Conservation (phyloP, 2,888 invertebrate species). For the Tethea ocularis region DNA sequence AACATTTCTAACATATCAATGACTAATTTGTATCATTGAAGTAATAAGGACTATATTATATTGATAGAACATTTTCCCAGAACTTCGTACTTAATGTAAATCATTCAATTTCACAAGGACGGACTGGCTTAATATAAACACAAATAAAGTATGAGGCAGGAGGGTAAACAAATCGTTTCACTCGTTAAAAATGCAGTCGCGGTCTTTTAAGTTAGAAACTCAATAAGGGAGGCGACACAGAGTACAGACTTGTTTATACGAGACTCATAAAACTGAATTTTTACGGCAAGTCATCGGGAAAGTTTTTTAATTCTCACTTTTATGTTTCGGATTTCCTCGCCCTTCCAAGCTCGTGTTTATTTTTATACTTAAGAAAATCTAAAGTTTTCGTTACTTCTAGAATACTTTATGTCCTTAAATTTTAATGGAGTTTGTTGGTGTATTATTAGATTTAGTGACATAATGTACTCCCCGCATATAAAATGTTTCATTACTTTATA, state of each 20-base stretch:
- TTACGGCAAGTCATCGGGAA: constrained; percentile 58
- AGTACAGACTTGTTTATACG: constrained; percentile 24
- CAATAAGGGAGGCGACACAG: constrained; percentile 23
- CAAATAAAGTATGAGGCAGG: constrained; percentile 22
- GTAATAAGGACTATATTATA: no score
- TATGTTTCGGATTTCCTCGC: constrained; percentile 43
- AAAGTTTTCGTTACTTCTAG: neutral
- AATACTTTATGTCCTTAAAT: neutral
- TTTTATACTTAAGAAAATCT: neutral
- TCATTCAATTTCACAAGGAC: neutral
- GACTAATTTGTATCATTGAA: no score
- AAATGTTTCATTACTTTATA: constrained; percentile 26
- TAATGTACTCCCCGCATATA: constrained; percentile 18
- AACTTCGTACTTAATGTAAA: neutral
- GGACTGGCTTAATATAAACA: neutral
- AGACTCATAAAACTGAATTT: constrained; percentile 62
- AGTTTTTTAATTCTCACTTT: constrained; percentile 68
- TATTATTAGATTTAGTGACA: constrained; percentile 16
- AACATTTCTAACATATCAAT: no score
- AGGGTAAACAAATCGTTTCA: constrained; percentile 44
- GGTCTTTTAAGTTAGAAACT: constrained; percentile 23
- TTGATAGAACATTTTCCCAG: no score
- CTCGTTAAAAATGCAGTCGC: constrained; percentile 49
- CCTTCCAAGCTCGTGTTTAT: constrained; percentile 17
- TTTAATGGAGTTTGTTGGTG: constrained; percentile 6